Percentiles rank a stretch among this genome's conserved stretches.
These are phyloP conservation scores for Lepidothrix coronata DNA, from an alignment of 2,113 vertebrate genomes.

Conservation along the genomic window DNA sequence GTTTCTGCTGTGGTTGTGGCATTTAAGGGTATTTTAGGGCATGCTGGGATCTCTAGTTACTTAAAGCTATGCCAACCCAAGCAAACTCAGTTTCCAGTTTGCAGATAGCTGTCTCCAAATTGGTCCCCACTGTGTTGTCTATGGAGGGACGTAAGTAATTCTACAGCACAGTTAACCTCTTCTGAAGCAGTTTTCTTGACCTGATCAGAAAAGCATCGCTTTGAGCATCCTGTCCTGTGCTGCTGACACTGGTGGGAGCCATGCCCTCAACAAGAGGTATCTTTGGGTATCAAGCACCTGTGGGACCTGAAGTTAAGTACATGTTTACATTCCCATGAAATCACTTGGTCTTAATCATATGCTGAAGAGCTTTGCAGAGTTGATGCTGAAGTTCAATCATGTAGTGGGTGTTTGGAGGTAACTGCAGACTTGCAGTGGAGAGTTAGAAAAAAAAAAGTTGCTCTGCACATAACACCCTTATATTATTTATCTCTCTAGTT, in stretches of 20 bases:
- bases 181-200: neutral
- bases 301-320: neutral
- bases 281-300: neutral
- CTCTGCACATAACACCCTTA: neutral
- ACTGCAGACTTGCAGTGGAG: neutral
- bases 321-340: neutral
- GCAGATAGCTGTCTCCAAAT: neutral
- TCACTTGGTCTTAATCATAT: neutral
- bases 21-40: neutral
- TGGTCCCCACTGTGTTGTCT: neutral
- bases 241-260: neutral
- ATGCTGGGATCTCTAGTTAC: neutral
- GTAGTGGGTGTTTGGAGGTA: fast-evolving
- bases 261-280: neutral
- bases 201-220: neutral
- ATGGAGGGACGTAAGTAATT: neutral
- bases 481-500: neutral
- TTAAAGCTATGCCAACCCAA: neutral
- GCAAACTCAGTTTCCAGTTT: neutral
- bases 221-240: neutral
- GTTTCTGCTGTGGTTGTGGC: neutral
- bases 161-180: neutral
- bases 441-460: neutral
- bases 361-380: neutral
- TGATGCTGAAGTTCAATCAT: neutral